Evolutionary conservation across 2,797 vertebrate genomes (phyloP).

Genomic region (Hydrophis major): DNA sequence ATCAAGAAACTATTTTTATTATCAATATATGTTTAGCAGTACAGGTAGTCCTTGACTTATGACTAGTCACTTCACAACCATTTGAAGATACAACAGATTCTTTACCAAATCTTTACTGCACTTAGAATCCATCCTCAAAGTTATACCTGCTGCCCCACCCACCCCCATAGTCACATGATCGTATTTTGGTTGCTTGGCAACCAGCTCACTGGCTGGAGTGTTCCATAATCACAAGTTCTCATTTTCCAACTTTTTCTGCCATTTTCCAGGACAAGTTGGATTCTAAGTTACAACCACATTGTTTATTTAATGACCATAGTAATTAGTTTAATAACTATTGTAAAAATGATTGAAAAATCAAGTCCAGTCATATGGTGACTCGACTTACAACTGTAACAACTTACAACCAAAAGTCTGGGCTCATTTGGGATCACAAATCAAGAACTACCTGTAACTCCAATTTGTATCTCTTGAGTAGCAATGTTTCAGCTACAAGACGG

Average conservation of each 20-base stretch:
- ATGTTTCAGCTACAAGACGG: neutral
- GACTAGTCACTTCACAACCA: neutral
- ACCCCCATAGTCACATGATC: neutral
- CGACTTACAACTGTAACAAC: neutral
- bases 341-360: neutral
- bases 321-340: neutral
- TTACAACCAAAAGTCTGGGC: neutral
- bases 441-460: neutral
- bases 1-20: neutral
- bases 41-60: neutral
- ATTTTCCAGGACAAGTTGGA: neutral
- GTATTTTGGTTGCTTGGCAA: neutral
- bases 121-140: neutral
- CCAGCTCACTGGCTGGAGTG: neutral
- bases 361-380: neutral
- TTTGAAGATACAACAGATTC: neutral
- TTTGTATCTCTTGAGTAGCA: neutral
- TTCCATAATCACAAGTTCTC: neutral
- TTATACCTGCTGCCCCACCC: neutral
- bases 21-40: neutral
- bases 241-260: neutral
- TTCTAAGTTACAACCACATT: neutral
- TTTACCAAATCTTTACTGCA: neutral
- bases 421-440: neutral
- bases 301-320: neutral